Evolutionary conservation across 2,797 vertebrate species (phyloP).

Genomic region (Psittacula echo): DNA sequence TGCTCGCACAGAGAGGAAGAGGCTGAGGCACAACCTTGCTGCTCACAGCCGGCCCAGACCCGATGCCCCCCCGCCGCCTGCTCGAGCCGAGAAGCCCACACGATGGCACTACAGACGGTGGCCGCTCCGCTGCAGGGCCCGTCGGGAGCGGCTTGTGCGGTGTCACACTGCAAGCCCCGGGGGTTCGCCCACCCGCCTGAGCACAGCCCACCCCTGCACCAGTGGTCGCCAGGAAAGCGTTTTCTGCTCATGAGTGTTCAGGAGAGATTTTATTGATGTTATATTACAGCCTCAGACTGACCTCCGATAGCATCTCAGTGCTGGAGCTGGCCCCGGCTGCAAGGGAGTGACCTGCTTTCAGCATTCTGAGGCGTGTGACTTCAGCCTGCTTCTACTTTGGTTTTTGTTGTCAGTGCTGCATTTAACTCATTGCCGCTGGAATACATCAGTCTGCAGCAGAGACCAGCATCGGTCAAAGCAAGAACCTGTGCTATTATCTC

Average conservation of each 20-base stretch:
- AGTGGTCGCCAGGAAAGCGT: fast-evolving
- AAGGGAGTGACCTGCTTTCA: background rate
- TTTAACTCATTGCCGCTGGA: background rate
- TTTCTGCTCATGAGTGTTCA: fast-evolving
- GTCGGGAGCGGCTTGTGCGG: background rate
- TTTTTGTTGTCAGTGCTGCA: background rate
- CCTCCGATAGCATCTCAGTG: fast-evolving
- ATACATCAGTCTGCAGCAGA: background rate
- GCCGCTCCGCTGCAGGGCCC: background rate
- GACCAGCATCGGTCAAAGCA: background rate
- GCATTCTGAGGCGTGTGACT: background rate
- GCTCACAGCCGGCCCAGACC: fast-evolving
- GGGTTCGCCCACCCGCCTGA: fast-evolving
- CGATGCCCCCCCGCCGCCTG: background rate
- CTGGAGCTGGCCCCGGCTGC: background rate
- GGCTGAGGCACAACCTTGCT: too few relatives aligned
- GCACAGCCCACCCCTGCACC: fast-evolving
- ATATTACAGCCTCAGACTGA: background rate
- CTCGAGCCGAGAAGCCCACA: background rate
- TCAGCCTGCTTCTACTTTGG: background rate
- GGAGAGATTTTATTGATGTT: background rate
- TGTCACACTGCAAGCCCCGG: fast-evolving
- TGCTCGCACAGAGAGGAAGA: fast-evolving
- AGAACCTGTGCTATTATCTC: background rate
- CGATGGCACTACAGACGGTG: constrained; percentile 45